Evolutionary conservation across 2,113 vertebrate genomes (phyloP), one percentile per base, ranked within the genome.

Genomic region (Microcebus murinus): DNA sequence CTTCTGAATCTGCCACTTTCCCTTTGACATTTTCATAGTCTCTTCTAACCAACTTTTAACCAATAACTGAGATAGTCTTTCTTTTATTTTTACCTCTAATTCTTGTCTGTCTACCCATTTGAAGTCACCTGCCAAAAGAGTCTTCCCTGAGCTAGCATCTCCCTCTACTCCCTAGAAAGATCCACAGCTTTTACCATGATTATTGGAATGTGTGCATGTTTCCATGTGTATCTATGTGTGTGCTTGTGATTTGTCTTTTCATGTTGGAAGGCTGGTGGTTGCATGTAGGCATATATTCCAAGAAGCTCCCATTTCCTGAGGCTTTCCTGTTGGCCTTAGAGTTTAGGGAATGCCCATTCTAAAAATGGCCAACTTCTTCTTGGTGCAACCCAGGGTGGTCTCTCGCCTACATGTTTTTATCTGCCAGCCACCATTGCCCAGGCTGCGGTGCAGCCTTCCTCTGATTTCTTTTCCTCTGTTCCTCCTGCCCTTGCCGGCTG

Each of bases 351-450:
- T 80, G 61, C 77, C 55, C 71, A 2, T 63, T 57, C 52, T 82
- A 27, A 88, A 82, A 45, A 18, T 4, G 27, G 12, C 67, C 67
- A 5, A 3, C 1, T 36, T 50, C 57, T 61, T n/a, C 52, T 57
- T 39, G 20, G 34, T 17, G 5, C 11, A 1, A 1, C 1, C 65
- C 68, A 13, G 14, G 2, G 42, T 11, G 52, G 55, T 29, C 79
- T 76, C 17, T 23, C 5, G 2, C n/a, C 8, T 13, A 1, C 0
- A 0, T 1, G 34, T 5, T 29, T 27, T 20, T 20, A 4, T 45
- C 87, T 34, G 36, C 74, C 84, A 52, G n/a, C 25, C 42, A 14
- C 8, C 15, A 0, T 12, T 4, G 39, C 52, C 31, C 8, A 18
- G 45, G 45, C 82, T 50, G 79, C 2, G 3, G 25, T 8, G 29